phyloP scores from a whole-genome alignment of 2,113 vertebrate genomes.

The Oxygymnocypris stewartii region DNA sequence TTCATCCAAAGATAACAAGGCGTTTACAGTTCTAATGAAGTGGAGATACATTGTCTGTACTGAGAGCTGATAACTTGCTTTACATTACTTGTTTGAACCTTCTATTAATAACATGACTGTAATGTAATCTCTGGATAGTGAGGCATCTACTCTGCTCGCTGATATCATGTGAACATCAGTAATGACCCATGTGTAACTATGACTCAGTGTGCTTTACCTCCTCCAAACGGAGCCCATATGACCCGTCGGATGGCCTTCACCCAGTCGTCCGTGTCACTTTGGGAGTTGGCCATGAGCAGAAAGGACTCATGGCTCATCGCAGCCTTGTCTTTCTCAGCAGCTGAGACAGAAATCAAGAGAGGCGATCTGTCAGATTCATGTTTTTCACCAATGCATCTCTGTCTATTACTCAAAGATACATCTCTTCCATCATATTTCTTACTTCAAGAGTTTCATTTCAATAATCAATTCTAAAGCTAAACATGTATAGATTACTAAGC shows the following conservation, averaged over 20 bases:
- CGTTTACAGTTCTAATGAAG: neutral
- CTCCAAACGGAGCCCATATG: conserved; percentile 93
- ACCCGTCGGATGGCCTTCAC: conserved; percentile 92
- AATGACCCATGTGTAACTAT: neutral
- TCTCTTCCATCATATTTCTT: neutral
- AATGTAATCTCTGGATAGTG: conserved; percentile 57
- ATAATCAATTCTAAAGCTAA: neutral
- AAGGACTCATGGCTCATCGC: conserved; percentile 89
- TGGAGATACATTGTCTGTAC: conserved; percentile 3
- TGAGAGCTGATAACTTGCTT: conserved; percentile 18
- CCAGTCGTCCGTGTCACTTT: conserved; percentile 95
- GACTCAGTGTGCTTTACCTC: conserved; percentile 77
- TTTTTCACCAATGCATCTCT: neutral
- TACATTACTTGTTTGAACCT: conserved; percentile 36
- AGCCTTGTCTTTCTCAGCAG: conserved; percentile 81
- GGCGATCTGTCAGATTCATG: too few species aligned
- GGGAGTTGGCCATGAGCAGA: conserved; percentile 94
- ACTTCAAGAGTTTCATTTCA: neutral
- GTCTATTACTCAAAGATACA: neutral
- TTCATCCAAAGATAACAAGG: neutral
- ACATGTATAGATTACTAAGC: neutral
- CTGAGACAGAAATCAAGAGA: conserved; percentile 76
- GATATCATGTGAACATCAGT: too few species aligned
- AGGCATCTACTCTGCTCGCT: conserved; percentile 53
- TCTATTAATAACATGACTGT: conserved; percentile 65